phyloP scores from a whole-genome alignment of 2,113 vertebrate genomes.

The Artemisiospiza belli region DNA sequence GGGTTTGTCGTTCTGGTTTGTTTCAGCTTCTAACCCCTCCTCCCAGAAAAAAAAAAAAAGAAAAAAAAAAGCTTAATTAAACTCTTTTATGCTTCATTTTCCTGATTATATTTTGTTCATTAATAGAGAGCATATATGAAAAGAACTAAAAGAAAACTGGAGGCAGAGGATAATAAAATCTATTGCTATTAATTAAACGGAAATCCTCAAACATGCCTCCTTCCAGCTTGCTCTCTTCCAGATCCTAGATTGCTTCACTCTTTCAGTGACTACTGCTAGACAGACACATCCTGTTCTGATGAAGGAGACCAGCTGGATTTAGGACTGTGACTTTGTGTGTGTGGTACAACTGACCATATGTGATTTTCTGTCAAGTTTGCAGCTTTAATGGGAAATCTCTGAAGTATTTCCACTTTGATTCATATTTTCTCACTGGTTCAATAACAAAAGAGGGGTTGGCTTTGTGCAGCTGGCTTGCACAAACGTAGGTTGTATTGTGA shows the following conservation, averaged over 20 bases:
- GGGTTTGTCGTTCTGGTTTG: not conserved
- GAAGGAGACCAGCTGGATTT: slow-evolving; percentile 8
- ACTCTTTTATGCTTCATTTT: not conserved
- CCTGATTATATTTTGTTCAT: not conserved
- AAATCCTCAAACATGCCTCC: slow-evolving; percentile 10
- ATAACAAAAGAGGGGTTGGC: not conserved
- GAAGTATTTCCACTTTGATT: slow-evolving; percentile 6
- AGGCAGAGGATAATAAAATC: slow-evolving; percentile 13
- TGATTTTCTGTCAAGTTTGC: slow-evolving; percentile 18
- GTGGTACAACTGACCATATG: slow-evolving; percentile 4
- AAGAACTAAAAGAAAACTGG: slow-evolving; percentile 19
- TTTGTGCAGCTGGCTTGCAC: not conserved
- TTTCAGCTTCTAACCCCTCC: too few relatives aligned
- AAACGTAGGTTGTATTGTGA: not conserved
- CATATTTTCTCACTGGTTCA: not conserved
- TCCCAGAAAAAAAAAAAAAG: not conserved
- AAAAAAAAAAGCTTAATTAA: not conserved
- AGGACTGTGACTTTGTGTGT: not conserved
- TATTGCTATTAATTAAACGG: slow-evolving; percentile 23
- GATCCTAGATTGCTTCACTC: not conserved
- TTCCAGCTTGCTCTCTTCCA: not conserved
- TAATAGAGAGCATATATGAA: not conserved
- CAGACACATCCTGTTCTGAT: not conserved
- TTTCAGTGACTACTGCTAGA: slow-evolving; percentile 6
- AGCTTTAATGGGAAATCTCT: not conserved